Base-by-base conservation (phyloP, 2,888 invertebrate genomes). In the Linnaemya vulpina region DNA sequence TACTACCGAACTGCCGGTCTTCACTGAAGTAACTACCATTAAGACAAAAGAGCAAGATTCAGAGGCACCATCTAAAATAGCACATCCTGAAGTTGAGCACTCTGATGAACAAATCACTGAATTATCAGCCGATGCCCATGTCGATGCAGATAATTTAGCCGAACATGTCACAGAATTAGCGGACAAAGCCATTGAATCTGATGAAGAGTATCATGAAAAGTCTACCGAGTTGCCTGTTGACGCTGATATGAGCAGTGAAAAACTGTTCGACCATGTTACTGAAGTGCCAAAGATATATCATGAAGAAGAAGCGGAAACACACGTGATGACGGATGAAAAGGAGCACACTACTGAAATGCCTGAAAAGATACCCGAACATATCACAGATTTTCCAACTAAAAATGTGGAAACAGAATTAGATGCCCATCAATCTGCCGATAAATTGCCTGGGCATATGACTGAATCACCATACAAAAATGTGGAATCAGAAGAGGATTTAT, bases 151-250 rank as follows among this genome's bases (percentile, higher is more conserved):
- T 25, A 68, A 76, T 35, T 55, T 55, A 40, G 11, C 53, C 7
- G 77, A 85, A 78, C 46, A 73, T 2, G 5, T 20, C 2, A 49
- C 65, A 25, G 63, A 58, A 43, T n/a, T 46, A 10, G 43, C 71
- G 25, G n/a, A 22, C 1, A 65, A 71, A 55, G 40, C 46, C 10
- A 46, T 25, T 15, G 49, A 55, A 22, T 38, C 46, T n/a, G n/a
- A n/a, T n/a, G n/a, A n/a, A n/a, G n/a, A n/a, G n/a, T n/a, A n/a
- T 0, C 53, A 53, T 25, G 46, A 63, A 55, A 38, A 62, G 20
- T 65, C 65, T 20, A 76, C 79, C 13, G 86, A 85, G 60, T 25
- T 87, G 40, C 83, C 85, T 17, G 74, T 70, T 11, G 81, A 84
- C 55, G 80, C 73, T 65, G 60, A 82, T n/a, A 30, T 40, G 1